Evolutionary conservation across 2,888 invertebrate species (phyloP), one percentile per base, ranked within the genome.

Genomic region (Pogonocherus hispidulus): DNA sequence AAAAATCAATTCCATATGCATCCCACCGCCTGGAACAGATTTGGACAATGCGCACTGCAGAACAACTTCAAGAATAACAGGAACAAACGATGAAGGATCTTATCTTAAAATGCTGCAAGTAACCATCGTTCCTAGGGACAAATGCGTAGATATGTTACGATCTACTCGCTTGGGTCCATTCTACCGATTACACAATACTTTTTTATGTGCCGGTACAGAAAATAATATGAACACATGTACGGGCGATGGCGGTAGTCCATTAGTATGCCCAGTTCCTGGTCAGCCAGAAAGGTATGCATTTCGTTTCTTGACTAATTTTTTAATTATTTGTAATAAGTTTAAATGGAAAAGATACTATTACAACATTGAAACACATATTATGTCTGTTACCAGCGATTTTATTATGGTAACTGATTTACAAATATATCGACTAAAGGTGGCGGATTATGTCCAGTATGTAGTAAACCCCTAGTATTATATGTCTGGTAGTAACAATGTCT

Each of bases 241-340:
- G 16, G 47, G 51, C 4, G 62, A 51, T 19, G 62, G 62, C 22
- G 62, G 62, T 1, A 62, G 37, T 20, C 62, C 62, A 5, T 16
- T 62, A 20, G 51, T 62, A 16, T 62, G 62, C 18, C 62, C 49
- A n/a, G 51, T 62, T 14, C 51, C 62, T 1, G 62, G 62, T 14
- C 59, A 59, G 8, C 59, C 59, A 32, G n/a, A 47, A 9, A 59
- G 59, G 59, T 59, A 22, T 37, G 37, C 9, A 9, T 27, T 27
- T n/a, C n/a, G n/a, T n/a, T 54, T 6, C 32, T 5, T 27, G 14
- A 27, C 11, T n/a, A n/a, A n/a, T n/a, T n/a, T n/a, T n/a, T n/a
- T n/a, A n/a, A n/a, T n/a, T n/a, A n/a, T n/a, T n/a, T n/a, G n/a
- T n/a, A n/a, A n/a, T n/a, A n/a, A n/a, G n/a, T n/a, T n/a, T n/a